These are phyloP conservation scores for Spheniscus humboldti DNA, from an alignment of 2,797 vertebrate genomes.

Conservation along the genomic window DNA sequence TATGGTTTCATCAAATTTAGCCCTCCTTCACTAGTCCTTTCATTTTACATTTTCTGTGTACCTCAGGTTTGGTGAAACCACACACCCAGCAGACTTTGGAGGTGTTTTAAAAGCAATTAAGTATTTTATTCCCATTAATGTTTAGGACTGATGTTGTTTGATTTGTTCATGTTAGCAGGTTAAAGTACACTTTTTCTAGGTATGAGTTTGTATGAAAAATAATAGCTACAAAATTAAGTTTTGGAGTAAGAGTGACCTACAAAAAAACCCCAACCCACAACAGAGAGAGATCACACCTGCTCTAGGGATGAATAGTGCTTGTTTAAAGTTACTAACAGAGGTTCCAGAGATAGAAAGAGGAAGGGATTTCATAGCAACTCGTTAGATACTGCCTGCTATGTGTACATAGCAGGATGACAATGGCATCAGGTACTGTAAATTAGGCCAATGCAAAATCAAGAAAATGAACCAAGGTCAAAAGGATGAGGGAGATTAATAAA, in stretches of 20 bases:
- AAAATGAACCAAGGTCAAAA: background rate
- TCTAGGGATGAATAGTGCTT: background rate
- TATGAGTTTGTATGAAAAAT: background rate
- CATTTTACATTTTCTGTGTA: constrained; percentile 30
- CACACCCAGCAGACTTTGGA: background rate
- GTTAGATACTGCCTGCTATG: background rate
- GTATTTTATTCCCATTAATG: background rate
- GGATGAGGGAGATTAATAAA: background rate
- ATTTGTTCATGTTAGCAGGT: background rate
- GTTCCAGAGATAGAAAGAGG: background rate
- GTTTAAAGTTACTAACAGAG: background rate
- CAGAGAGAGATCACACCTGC: background rate
- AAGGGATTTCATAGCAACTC: background rate
- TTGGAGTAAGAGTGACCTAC: background rate
- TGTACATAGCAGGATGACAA: background rate
- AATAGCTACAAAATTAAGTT: background rate
- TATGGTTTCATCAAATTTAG: background rate
- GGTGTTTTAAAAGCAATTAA: background rate
- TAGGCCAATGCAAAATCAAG: background rate
- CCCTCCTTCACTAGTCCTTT: background rate
- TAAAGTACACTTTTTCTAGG: background rate
- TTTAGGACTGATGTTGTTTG: background rate
- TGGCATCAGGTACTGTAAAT: background rate
- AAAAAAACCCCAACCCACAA: background rate
- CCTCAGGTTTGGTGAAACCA: background rate